phyloP scores from a whole-genome alignment of 2,888 invertebrate genomes.

The Eristalinus sepulchralis region DNA sequence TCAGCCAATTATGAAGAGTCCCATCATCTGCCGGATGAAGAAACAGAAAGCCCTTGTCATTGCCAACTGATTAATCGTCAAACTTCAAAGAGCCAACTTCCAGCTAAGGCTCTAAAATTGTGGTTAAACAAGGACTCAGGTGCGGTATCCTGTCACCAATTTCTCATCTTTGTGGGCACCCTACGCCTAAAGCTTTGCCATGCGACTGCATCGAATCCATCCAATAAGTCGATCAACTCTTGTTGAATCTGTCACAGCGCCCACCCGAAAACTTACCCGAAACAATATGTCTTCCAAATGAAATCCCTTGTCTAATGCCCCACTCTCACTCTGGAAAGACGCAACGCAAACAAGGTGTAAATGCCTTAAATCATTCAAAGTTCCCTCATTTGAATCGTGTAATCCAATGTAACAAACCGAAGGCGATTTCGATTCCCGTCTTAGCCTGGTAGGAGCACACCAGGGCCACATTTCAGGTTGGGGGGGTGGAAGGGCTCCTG shows the following conservation, averaged over 20 bases:
- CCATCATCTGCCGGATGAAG: neutral
- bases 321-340: constrained; percentile 1
- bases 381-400: constrained; percentile 63
- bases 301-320: constrained; percentile 38
- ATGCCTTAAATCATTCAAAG: constrained; percentile 66
- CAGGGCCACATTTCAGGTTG: neutral
- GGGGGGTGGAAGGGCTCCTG: neutral
- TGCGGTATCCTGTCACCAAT: neutral
- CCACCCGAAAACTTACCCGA: constrained; percentile 13
- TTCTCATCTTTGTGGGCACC: neutral
- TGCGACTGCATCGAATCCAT: neutral
- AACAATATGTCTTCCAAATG: constrained; percentile 19
- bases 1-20: no score
- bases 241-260: neutral
- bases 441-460: constrained; percentile 7
- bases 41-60: neutral
- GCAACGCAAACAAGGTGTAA: constrained; percentile 66
- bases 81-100: no score
- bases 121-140: neutral
- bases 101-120: neutral
- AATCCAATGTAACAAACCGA: constrained; percentile 64
- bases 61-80: neutral
- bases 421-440: constrained; percentile 54
- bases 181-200: neutral
- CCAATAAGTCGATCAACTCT: constrained; percentile 18